These are phyloP conservation scores for Heloderma charlesbogerti DNA, from an alignment of 2,113 vertebrate genomes.

Conservation along the genomic window DNA sequence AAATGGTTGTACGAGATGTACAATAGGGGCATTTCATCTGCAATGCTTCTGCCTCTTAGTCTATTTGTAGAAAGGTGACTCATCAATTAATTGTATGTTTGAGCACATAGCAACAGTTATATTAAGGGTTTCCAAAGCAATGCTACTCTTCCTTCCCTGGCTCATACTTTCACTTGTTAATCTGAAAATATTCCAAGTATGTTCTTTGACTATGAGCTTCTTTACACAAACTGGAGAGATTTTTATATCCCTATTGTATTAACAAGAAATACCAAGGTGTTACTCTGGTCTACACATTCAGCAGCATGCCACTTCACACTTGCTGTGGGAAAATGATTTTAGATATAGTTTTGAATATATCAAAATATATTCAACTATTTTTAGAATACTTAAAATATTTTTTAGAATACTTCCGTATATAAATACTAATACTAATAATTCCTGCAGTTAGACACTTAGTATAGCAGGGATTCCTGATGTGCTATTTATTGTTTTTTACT, in stretches of 20 bases:
- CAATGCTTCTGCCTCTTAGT: constrained; percentile 41
- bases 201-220: constrained; percentile 60
- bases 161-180: constrained; percentile 67
- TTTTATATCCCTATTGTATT: background rate
- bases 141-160: constrained; percentile 63
- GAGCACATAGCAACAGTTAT: constrained; percentile 32
- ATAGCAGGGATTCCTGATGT: background rate
- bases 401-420: no score
- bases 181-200: constrained; percentile 57
- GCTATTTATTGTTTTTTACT: background rate
- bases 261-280: background rate
- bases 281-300: background rate
- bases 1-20: constrained; percentile 30
- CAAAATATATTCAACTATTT: no score
- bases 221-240: constrained; percentile 32
- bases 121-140: constrained; percentile 55
- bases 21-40: constrained; percentile 30
- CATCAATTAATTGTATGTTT: constrained; percentile 49
- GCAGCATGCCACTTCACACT: background rate
- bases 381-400: no score
- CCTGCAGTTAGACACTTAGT: background rate
- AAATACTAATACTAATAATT: background rate
- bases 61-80: constrained; percentile 40
- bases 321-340: background rate
- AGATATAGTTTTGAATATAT: no score